A percentile compares a stretch with the other conserved stretches of the same genome.
phyloP scores from a whole-genome alignment of 2,797 vertebrate species.

The Eulemur coronatus region DNA sequence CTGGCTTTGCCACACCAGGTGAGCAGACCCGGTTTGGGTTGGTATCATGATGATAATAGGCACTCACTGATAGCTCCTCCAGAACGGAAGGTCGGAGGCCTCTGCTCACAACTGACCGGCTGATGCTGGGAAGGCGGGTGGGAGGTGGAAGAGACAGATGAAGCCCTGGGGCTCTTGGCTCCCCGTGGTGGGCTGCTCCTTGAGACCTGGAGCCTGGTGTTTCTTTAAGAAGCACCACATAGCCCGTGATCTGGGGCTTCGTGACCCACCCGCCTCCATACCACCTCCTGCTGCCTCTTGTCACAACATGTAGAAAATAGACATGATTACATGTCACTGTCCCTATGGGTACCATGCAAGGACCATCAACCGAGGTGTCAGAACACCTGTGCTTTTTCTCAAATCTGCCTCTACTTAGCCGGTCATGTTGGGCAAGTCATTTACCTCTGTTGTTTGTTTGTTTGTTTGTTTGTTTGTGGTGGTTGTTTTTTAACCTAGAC shows the following conservation, averaged over 20 bases:
- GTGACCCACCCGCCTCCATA: neutral
- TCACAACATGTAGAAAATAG: neutral
- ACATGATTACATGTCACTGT: neutral
- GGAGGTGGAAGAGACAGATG: neutral
- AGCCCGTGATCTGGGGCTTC: neutral
- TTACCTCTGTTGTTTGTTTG: neutral
- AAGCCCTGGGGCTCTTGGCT: neutral
- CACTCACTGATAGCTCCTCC: neutral
- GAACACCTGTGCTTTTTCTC: neutral
- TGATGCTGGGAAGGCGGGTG: no score
- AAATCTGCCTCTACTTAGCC: neutral
- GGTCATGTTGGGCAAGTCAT: neutral
- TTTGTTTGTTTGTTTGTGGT: no score
- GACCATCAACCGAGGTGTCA: rapidly evolving
- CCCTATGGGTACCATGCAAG: neutral
- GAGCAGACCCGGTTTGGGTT: neutral
- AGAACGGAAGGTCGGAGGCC: neutral
- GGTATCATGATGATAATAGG: neutral
- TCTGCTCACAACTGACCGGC: neutral
- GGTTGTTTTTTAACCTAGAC: neutral
- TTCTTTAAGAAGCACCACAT: neutral
- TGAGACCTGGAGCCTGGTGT: neutral
- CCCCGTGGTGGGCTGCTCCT: neutral
- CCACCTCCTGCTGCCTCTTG: neutral
- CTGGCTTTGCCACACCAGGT: neutral